Evolutionary conservation across 2,888 invertebrate species (phyloP).

Genomic region (Eretmocerus hayati): DNA sequence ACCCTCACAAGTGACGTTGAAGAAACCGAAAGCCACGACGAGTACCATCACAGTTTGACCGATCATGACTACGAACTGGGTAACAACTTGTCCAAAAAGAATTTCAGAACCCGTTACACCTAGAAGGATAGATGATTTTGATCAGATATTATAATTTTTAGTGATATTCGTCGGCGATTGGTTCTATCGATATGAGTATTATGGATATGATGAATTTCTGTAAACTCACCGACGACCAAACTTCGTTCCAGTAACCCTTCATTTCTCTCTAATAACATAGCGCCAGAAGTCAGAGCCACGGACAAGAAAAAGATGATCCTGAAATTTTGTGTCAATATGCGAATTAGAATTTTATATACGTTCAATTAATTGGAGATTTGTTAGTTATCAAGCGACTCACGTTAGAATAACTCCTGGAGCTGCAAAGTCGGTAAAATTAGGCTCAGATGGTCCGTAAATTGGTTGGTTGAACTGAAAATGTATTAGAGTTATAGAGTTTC

Average conservation of each 20-base stretch:
- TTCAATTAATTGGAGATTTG: background rate
- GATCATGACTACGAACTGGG: slow-evolving; percentile 83
- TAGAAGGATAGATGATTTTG: slow-evolving; percentile 14
- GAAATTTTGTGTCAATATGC: slow-evolving; percentile 26
- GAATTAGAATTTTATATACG: slow-evolving; percentile 1
- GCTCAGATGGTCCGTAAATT: slow-evolving; percentile 66
- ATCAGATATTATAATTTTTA: background rate
- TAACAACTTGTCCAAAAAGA: slow-evolving; percentile 77
- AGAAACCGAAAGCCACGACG: slow-evolving; percentile 69
- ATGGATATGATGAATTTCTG: background rate
- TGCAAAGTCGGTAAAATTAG: slow-evolving; percentile 90
- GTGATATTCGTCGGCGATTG: too few species aligned
- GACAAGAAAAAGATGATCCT: slow-evolving; percentile 91
- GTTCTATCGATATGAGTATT: background rate
- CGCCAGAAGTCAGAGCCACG: slow-evolving; percentile 84
- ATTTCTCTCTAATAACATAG: slow-evolving; percentile 81
- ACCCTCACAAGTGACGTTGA: slow-evolving; percentile 71
- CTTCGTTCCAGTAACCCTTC: slow-evolving; percentile 87
- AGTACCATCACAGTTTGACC: slow-evolving; percentile 75
- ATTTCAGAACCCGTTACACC: slow-evolving; percentile 71
- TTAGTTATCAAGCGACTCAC: slow-evolving; percentile 49
- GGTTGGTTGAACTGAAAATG: slow-evolving; percentile 58
- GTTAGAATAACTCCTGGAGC: slow-evolving; percentile 88
- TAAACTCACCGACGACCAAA: slow-evolving; percentile 57
- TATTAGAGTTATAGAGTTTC: slow-evolving; percentile 3